A percentile compares a stretch with the other conserved stretches of the same genome.
Evolutionary conservation across 2,113 vertebrate species (phyloP).

Genomic region (Cygnus atratus): DNA sequence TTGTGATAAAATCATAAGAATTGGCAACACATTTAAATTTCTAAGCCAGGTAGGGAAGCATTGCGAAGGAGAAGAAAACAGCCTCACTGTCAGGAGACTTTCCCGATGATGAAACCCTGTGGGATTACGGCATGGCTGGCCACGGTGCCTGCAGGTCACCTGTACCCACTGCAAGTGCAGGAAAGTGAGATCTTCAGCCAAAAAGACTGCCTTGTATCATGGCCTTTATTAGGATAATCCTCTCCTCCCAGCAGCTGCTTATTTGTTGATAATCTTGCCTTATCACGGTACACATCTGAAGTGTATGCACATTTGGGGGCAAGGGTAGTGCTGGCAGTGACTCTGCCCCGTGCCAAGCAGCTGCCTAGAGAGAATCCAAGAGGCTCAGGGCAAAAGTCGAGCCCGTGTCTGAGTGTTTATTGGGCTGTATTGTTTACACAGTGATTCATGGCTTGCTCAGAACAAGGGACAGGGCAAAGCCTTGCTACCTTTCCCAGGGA

Average conservation of each 20-base stretch:
- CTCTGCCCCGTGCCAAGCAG: neutral
- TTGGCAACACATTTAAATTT: neutral
- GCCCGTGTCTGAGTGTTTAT: neutral
- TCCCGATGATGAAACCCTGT: neutral
- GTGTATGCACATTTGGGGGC: rapidly evolving
- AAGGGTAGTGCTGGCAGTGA: rapidly evolving
- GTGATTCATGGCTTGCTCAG: neutral
- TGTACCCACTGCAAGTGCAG: neutral
- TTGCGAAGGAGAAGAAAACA: neutral
- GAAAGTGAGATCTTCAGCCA: neutral
- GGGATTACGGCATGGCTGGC: rapidly evolving
- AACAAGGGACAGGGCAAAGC: neutral
- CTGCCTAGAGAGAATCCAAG: neutral
- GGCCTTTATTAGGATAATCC: neutral
- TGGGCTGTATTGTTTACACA: neutral
- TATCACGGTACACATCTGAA: neutral
- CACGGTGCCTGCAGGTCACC: neutral
- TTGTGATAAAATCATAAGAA: neutral
- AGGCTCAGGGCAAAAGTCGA: neutral
- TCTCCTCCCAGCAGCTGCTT: neutral
- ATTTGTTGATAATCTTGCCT: neutral
- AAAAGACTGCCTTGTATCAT: neutral
- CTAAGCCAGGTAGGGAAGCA: neutral
- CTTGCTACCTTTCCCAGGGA: neutral
- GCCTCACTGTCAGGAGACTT: neutral